phyloP scores from a whole-genome alignment of 2,888 invertebrate species.

The Aspidiotus destructor region DNA sequence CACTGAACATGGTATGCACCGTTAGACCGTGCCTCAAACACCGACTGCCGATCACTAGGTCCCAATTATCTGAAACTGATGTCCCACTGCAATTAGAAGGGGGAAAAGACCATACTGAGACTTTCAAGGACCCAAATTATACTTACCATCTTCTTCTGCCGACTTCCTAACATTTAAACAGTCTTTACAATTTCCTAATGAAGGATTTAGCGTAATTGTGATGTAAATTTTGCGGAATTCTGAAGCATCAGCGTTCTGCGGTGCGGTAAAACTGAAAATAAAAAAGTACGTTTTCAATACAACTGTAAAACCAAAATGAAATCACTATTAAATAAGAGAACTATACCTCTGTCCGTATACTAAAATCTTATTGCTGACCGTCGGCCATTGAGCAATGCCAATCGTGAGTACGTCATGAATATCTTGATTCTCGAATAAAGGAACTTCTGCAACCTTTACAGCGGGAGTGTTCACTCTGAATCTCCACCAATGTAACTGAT shows the following conservation, averaged over 20 bases:
- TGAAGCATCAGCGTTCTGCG: constrained; percentile 33
- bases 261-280: constrained; percentile 20
- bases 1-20: constrained; percentile 82
- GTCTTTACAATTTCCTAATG: constrained; percentile 53
- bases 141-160: constrained; percentile 46
- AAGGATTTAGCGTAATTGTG: constrained; percentile 58
- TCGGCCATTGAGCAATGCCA: constrained; percentile 62
- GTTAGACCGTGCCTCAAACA: constrained; percentile 85
- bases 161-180: constrained; percentile 47
- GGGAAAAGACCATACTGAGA: not conserved
- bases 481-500: constrained; percentile 59
- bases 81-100: not conserved
- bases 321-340: not conserved
- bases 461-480: constrained; percentile 50
- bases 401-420: constrained; percentile 47
- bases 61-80: constrained; percentile 48
- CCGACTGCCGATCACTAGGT: constrained; percentile 48
- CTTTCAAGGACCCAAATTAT: not conserved
- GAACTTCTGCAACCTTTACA: constrained; percentile 51
- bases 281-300: not conserved
- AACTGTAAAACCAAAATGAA: no score
- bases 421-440: constrained; percentile 50
- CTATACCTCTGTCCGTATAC: constrained; percentile 59
- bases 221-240: constrained; percentile 48
- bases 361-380: constrained; percentile 54